A percentile compares a stretch with the other conserved stretches of the same genome.
These are phyloP conservation scores for Oreochromis mossambicus DNA, from an alignment of 2,797 vertebrate species.

Conservation along the genomic window DNA sequence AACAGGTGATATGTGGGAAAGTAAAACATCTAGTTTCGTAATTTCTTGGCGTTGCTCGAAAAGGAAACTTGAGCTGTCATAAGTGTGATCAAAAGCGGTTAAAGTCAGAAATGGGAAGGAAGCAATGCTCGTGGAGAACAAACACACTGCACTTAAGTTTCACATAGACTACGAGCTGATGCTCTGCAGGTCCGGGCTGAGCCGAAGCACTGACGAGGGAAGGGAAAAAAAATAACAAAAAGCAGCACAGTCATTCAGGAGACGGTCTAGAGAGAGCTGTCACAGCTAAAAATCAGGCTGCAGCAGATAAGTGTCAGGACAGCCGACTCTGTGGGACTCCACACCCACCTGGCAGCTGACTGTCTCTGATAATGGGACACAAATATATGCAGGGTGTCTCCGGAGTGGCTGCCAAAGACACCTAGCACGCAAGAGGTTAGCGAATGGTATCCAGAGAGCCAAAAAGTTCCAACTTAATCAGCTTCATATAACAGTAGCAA, in stretches of 20 bases:
- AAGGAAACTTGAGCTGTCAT: constrained; percentile 48
- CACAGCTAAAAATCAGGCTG: constrained; percentile 11
- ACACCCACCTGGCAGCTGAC: constrained; percentile 41
- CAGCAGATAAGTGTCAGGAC: constrained; percentile 53
- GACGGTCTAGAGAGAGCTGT: constrained; percentile 1
- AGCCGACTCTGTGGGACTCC: constrained; percentile 14
- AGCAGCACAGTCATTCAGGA: constrained; percentile 21
- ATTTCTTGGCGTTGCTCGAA: background rate
- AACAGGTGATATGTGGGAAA: constrained; percentile 54
- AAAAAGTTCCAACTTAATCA: background rate
- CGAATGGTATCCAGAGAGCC: background rate
- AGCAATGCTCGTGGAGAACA: constrained; percentile 35
- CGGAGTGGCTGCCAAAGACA: constrained; percentile 12
- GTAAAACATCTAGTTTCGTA: background rate
- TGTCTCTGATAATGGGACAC: constrained; percentile 46
- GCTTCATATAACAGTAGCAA: background rate
- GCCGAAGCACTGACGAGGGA: background rate
- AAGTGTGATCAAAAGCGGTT: background rate
- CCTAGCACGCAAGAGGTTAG: background rate
- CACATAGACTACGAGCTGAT: background rate
- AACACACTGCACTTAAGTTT: constrained; percentile 40
- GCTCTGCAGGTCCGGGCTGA: constrained; percentile 3
- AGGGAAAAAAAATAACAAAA: background rate
- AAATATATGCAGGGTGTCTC: constrained; percentile 38
- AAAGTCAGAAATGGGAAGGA: constrained; percentile 63